Evolutionary conservation across 2,888 invertebrate species (phyloP), one percentile per base, ranked within the genome.

Genomic region (Rhagonycha lutea): DNA sequence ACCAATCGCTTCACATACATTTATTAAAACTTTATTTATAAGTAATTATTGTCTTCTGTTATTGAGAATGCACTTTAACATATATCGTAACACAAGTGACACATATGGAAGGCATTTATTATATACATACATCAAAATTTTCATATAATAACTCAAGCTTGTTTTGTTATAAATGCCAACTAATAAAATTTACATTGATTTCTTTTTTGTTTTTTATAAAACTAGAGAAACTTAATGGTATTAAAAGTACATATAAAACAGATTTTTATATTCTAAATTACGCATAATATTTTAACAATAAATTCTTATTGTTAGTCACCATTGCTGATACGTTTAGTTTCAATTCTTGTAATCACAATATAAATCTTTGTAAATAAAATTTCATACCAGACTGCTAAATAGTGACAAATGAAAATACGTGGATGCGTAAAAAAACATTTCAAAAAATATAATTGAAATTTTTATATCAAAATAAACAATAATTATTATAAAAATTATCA

Each of bases 11-110:
- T 82, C 77, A 81, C 81, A 82, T 80, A 82, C 81, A 83, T 83
- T 83, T 84, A 86, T 86, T 86, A 82, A 75, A 74, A 80, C 63
- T 65, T 82, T 81, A 69, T 72, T 73, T 76, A 73, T 73, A 80
- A 85, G 84, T 86, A 87, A 87, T 88, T 88, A 88, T 88, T 88
- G 88, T 88, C 88, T 86, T 86, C 84, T 86, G 86, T 88, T 88
- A 88, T 88, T 88, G 86, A 87, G 86, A 88, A 88, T 88, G 88
- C 87, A 86, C 86, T 87, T 86, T 83, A 86, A 86, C 85, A 86
- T 85, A 86, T 84, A 84, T 82, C 85, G 80, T 74, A 84, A 84
- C 82, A 84, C 81, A 82, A 81, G 79, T 73, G 79, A 79, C 79
- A 79, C 72, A 70, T 79, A 82, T 83, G 81, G 83, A 82, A 81